Conservation (phyloP, 2,888 invertebrate genomes). For the Tiliacea aurago region DNA sequence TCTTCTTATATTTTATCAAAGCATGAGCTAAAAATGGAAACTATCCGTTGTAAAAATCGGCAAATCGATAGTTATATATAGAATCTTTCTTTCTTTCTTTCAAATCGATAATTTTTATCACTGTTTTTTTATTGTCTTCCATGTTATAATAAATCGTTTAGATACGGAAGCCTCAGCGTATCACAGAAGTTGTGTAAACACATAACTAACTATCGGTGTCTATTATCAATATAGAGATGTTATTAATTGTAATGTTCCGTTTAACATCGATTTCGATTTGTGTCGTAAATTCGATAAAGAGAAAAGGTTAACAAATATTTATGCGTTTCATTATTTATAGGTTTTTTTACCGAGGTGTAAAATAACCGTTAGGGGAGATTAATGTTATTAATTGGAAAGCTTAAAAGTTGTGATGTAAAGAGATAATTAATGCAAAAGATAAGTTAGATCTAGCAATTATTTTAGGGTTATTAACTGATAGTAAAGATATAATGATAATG, state of each 20-base stretch:
- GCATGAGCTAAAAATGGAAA: neutral
- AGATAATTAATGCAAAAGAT: neutral
- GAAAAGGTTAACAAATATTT: slow-evolving; percentile 14
- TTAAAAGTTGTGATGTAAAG: slow-evolving; percentile 3
- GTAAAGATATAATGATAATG: neutral
- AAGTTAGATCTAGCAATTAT: neutral
- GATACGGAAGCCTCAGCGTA: neutral
- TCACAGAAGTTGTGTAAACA: slow-evolving; percentile 2
- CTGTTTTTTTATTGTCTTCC: neutral
- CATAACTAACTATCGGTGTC: neutral
- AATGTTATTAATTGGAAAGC: slow-evolving; percentile 4
- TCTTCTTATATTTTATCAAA: neutral
- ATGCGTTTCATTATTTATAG: neutral
- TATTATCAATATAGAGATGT: neutral
- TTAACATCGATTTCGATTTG: slow-evolving; percentile 34
- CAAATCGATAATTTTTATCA: no score
- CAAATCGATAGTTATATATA: no score
- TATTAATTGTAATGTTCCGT: slow-evolving; percentile 3
- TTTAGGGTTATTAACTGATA: neutral
- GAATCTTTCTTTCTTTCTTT: no score
- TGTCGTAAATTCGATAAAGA: slow-evolving; percentile 5
- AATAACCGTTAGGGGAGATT: slow-evolving; percentile 19
- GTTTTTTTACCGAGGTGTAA: neutral
- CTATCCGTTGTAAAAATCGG: neutral
- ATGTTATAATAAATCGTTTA: neutral